Conservation (phyloP, 2,113 vertebrate genomes). For the Rhinoderma darwinii region DNA sequence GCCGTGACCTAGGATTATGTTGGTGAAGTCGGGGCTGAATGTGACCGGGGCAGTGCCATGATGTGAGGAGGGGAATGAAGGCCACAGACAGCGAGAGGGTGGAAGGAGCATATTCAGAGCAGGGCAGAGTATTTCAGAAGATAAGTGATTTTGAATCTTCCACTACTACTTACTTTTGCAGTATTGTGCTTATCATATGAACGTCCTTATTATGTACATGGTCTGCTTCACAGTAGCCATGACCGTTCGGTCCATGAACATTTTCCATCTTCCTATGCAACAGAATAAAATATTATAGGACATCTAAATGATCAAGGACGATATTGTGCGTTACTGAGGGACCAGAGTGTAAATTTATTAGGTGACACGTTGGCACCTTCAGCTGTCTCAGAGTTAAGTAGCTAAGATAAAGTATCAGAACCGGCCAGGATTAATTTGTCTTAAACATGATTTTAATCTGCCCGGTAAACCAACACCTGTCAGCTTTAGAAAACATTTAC, state of each 20-base stretch:
- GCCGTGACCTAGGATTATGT: no score
- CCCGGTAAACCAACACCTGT: constrained; percentile 12
- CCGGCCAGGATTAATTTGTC: constrained; percentile 21
- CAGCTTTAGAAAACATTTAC: constrained; percentile 29
- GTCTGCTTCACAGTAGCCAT: not conserved
- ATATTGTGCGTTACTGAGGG: not conserved
- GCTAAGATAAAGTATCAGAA: constrained; percentile 33
- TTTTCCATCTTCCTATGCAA: not conserved
- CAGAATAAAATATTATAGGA: not conserved
- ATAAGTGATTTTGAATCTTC: not conserved
- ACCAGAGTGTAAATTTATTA: not conserved
- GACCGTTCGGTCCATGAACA: not conserved
- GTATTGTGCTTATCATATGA: not conserved
- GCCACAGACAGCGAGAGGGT: not conserved
- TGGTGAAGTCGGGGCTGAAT: no score
- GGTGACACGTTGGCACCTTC: constrained; percentile 7
- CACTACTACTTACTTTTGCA: not conserved
- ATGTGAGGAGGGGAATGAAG: not conserved
- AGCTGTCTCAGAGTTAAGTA: constrained; percentile 28
- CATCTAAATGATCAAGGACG: not conserved
- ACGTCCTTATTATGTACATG: not conserved
- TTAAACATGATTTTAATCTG: constrained; percentile 34
- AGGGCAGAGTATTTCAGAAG: not conserved
- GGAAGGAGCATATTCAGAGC: not conserved
- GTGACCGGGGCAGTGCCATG: no score